Conservation (phyloP, 2,797 vertebrate species). For the Champsocephalus gunnari region DNA sequence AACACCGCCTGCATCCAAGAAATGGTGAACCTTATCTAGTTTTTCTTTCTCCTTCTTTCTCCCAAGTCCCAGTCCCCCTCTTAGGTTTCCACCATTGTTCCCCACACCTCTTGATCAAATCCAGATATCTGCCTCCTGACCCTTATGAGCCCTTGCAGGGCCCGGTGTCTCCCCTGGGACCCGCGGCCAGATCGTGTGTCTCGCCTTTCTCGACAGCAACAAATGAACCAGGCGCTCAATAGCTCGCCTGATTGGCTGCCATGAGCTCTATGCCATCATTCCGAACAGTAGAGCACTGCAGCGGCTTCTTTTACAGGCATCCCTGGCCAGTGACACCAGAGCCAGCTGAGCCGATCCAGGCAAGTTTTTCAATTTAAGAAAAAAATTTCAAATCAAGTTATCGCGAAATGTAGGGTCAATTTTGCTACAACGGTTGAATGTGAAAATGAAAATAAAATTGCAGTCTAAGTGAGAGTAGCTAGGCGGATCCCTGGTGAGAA, state of each 20-base stretch:
- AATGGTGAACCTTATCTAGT: conserved; percentile 24
- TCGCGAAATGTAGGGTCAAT: conserved; percentile 28
- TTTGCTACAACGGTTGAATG: conserved; percentile 28
- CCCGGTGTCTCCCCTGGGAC: conserved; percentile 54
- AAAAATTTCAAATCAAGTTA: conserved; percentile 2
- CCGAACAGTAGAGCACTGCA: conserved; percentile 26
- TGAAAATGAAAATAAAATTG: conserved; percentile 41
- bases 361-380: conserved; percentile 18
- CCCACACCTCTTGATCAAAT: conserved; percentile 64
- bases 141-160: conserved; percentile 57
- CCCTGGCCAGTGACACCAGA: conserved; percentile 19
- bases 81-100: conserved; percentile 57
- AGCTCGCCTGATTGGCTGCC: conserved; percentile 53
- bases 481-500: conserved; percentile 36
- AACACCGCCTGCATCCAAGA: conserved; percentile 63
- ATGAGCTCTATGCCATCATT: conserved; percentile 40
- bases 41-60: conserved; percentile 40
- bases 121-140: conserved; percentile 78
- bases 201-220: conserved; percentile 69
- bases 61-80: conserved; percentile 47
- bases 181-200: conserved; percentile 66
- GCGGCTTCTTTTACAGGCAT: conserved; percentile 39
- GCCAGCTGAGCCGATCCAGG: conserved; percentile 27
- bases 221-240: conserved; percentile 62
- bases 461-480: conserved; percentile 15